phyloP scores from a whole-genome alignment of 2,888 invertebrate genomes.

The Cephalotes varians region DNA sequence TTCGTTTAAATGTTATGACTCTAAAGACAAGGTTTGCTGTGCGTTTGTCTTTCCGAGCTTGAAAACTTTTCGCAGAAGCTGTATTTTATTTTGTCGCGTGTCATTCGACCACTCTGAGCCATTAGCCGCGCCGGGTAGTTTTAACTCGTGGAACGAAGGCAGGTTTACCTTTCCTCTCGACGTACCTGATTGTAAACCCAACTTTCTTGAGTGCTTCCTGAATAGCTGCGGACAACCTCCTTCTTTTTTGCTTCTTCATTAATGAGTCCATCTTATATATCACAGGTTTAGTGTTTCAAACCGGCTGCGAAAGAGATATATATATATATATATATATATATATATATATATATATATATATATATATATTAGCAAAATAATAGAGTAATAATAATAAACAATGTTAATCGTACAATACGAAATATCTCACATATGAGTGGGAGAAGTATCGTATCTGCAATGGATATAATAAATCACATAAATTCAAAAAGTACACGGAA shows the following conservation, averaged over 20 bases:
- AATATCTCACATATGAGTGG: not conserved
- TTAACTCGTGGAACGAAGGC: slow-evolving; percentile 64
- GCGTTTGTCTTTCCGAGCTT: slow-evolving; percentile 53
- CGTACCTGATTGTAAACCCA: slow-evolving; percentile 74
- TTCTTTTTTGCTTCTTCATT: slow-evolving; percentile 65
- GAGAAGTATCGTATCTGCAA: not conserved
- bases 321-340: no score
- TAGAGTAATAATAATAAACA: not conserved
- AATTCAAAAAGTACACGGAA: slow-evolving; percentile 4
- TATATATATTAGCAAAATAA: no score
- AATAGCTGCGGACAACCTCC: slow-evolving; percentile 62
- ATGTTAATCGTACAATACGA: not conserved
- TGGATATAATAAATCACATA: slow-evolving; percentile 1
- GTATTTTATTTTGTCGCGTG: slow-evolving; percentile 74
- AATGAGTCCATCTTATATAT: slow-evolving; percentile 60
- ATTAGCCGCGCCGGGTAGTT: slow-evolving; percentile 68
- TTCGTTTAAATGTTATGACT: slow-evolving; percentile 16
- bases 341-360: no score
- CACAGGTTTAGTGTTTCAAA: slow-evolving; percentile 57
- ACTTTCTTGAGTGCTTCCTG: slow-evolving; percentile 73
- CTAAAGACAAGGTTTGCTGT: slow-evolving; percentile 6
- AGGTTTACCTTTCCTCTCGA: slow-evolving; percentile 73
- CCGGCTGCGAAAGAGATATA: slow-evolving; percentile 26
- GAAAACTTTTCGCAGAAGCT: slow-evolving; percentile 62
- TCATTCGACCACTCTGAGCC: slow-evolving; percentile 71